Percentiles rank a stretch among this genome's conserved stretches.
phyloP scores from a whole-genome alignment of 2,888 invertebrate species.

The Zhengitettix transpicula region DNA sequence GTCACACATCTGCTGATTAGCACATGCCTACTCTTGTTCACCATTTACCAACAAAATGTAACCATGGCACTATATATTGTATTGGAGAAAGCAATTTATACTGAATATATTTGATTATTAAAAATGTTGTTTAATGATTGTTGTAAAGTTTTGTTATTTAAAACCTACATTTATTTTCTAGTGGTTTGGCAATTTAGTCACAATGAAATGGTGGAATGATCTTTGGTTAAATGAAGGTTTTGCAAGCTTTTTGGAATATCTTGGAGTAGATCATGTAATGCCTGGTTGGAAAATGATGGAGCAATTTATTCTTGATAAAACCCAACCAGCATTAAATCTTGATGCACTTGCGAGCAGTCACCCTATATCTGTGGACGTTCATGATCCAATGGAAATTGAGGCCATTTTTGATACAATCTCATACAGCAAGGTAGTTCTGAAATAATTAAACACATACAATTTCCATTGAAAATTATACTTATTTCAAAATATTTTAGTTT shows the following conservation, averaged over 20 bases:
- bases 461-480: not conserved
- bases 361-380: conserved; percentile 48
- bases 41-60: too few species aligned
- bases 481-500: too few species aligned
- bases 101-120: too few species aligned
- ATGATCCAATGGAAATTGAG: conserved; percentile 52
- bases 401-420: conserved; percentile 60
- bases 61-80: too few species aligned
- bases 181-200: conserved; percentile 85
- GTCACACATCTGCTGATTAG: too few species aligned
- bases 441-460: not conserved
- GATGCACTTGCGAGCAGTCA: conserved; percentile 55
- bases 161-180: conserved; percentile 18
- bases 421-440: conserved; percentile 43
- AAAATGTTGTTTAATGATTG: too few species aligned
- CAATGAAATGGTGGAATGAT: conserved; percentile 89
- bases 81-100: too few species aligned
- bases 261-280: conserved; percentile 43
- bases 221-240: conserved; percentile 84
- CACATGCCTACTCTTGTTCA: too few species aligned
- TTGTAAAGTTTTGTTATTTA: too few species aligned
- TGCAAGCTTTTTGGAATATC: conserved; percentile 66
- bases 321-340: conserved; percentile 46
- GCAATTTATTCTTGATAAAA: conserved; percentile 49
- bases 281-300: conserved; percentile 54